A percentile compares a stretch with the other conserved stretches of the same genome.
Evolutionary conservation across 2,797 vertebrate species (phyloP).

Genomic region (Emys orbicularis): DNA sequence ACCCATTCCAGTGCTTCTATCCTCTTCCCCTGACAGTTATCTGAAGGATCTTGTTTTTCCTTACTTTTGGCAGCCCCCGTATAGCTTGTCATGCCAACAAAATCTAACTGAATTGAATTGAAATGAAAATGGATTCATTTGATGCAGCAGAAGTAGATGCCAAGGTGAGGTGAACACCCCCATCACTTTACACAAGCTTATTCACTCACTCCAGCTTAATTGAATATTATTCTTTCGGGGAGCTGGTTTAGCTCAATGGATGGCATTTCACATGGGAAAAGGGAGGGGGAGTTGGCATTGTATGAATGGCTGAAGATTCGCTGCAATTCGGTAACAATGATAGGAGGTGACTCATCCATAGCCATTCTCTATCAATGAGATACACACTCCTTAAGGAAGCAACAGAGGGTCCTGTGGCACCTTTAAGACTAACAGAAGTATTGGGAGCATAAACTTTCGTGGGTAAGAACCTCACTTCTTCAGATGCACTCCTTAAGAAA

Average conservation of each 20-base stretch:
- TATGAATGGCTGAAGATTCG: not conserved
- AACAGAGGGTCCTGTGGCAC: no score
- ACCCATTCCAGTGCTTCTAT: no score
- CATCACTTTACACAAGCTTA: not conserved
- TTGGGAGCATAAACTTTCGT: no score
- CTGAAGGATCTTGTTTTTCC: fast-evolving
- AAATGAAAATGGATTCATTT: not conserved
- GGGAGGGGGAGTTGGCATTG: not conserved
- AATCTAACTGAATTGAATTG: not conserved
- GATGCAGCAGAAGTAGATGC: not conserved
- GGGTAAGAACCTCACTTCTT: no score
- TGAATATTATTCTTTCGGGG: fast-evolving
- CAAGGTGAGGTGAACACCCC: not conserved
- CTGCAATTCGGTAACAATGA: not conserved
- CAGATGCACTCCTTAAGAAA: not conserved
- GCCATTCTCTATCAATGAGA: not conserved
- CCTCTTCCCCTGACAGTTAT: not conserved
- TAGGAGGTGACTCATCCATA: not conserved
- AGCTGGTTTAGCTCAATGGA: not conserved
- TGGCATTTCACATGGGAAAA: not conserved
- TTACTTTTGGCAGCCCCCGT: fast-evolving
- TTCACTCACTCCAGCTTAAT: not conserved
- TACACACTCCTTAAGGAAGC: not conserved
- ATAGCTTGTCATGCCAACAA: fast-evolving
- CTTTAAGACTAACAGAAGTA: no score